Evolutionary conservation across 2,888 invertebrate genomes (phyloP), one percentile per base, ranked within the genome.

Genomic region (Pyrrhia umbra): DNA sequence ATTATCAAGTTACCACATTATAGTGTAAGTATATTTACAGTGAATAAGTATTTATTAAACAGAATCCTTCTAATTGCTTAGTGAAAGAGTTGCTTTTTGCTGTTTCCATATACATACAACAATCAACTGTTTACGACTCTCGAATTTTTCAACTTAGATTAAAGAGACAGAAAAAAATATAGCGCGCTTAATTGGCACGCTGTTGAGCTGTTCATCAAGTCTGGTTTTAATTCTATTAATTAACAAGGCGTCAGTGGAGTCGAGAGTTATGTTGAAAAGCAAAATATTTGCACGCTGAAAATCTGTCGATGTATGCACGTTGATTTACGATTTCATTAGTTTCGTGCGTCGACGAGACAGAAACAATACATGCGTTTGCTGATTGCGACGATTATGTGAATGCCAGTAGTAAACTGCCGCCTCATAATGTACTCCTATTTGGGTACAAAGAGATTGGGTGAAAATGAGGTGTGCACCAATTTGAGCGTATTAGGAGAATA

Each of bases 261-360:
- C 78, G 80, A 75, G 86, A 85, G 86, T 86, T 85, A 86, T 86
- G 86, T 86, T 85, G 87, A 81, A 89, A 87, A 85, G 88, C 81
- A 87, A 86, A 89, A 91, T 88, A 88, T 88, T 89, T 87, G 79
- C 81, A 79, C 81, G 80, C 81, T 83, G 86, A 81, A 88, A 90
- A 89, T 89, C 88, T 88, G 91, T 92, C 90, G 89, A 91, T 90
- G 89, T 87, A 85, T 84, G 86, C 85, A 79, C 85, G 90, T 92
- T 93, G 92, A 93, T 93, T 93, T 93, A 93, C 90, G 91, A 91
- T 92, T 93, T 92, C 92, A 93, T 92, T 92, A 92, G 90, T 90
- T 86, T 85, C 84, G 79, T 83, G 82, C 81, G 76, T 79, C 83
- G 86, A 85, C 85, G 85, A 83, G 81, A 85, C 84, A 84, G 84